Evolutionary conservation across 35 echinoderm and acorn worm genomes (phyloP).

Genomic region (Heliocidaris tuberculata): DNA sequence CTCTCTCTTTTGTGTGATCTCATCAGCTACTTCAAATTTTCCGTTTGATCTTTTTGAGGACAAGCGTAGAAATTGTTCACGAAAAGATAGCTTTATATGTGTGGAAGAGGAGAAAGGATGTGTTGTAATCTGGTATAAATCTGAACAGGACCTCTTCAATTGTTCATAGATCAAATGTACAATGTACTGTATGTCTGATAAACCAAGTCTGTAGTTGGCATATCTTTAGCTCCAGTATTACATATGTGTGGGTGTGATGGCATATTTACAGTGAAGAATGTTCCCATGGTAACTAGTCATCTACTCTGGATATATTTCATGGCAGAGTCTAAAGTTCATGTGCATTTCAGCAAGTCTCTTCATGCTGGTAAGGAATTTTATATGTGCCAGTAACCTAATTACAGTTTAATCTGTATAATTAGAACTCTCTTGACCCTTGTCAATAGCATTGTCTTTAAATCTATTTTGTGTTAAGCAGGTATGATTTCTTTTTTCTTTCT

Average conservation of each 20-base stretch:
- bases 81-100: not conserved
- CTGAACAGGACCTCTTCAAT: not conserved
- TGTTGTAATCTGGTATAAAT: not conserved
- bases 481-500: no score
- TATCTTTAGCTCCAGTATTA: not conserved
- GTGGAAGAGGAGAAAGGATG: not conserved
- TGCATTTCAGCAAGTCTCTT: slow-evolving; percentile 32
- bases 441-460: not conserved
- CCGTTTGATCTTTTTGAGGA: not conserved
- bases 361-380: not conserved
- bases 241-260: not conserved
- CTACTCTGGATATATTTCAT: slow-evolving; percentile 30
- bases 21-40: not conserved
- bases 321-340: slow-evolving; percentile 25
- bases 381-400: not conserved
- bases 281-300: slow-evolving; percentile 41
- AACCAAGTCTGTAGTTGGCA: not conserved
- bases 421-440: not conserved
- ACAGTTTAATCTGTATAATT: not conserved
- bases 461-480: no score
- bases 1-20: not conserved
- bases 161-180: not conserved
- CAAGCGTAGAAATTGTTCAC: not conserved
- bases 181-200: not conserved
- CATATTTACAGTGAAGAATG: not conserved